These are phyloP conservation scores for Pristionchus exspectatus DNA, from an alignment of 2,888 invertebrate genomes.

Conservation along the genomic window DNA sequence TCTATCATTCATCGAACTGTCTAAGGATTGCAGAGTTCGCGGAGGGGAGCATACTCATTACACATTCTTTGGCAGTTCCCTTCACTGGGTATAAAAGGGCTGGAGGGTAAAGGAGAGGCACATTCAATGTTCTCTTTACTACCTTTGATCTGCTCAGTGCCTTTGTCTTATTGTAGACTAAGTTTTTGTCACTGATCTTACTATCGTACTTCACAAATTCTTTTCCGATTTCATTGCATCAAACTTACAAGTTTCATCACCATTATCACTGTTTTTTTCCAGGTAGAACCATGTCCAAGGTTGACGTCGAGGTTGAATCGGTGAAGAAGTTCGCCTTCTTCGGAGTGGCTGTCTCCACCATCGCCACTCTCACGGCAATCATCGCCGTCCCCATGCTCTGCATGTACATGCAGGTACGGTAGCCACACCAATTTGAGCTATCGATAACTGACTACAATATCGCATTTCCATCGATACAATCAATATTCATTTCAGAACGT, in stretches of 20 bases:
- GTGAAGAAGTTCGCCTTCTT: constrained; percentile 77
- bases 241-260: no score
- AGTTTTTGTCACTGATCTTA: not conserved
- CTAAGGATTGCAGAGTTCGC: not conserved
- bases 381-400: constrained; percentile 71
- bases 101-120: constrained; percentile 63
- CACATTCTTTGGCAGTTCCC: constrained; percentile 30
- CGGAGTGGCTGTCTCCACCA: constrained; percentile 69
- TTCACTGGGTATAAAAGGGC: constrained; percentile 58
- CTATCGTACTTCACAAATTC: not conserved
- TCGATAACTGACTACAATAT: not conserved
- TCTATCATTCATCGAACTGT: not conserved
- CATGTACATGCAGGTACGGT: constrained; percentile 64
- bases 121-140: not conserved
- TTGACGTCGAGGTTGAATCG: constrained; percentile 70
- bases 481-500: constrained; percentile 64
- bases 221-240: no score
- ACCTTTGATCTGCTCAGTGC: not conserved
- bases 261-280: not conserved
- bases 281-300: constrained; percentile 48
- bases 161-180: not conserved
- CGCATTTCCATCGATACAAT: not conserved
- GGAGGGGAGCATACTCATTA: constrained; percentile 56
- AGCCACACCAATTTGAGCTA: not conserved
- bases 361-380: constrained; percentile 67